Base-by-base conservation (phyloP, 1,140 invertebrate species). In the Chironomus striatipennis region DNA sequence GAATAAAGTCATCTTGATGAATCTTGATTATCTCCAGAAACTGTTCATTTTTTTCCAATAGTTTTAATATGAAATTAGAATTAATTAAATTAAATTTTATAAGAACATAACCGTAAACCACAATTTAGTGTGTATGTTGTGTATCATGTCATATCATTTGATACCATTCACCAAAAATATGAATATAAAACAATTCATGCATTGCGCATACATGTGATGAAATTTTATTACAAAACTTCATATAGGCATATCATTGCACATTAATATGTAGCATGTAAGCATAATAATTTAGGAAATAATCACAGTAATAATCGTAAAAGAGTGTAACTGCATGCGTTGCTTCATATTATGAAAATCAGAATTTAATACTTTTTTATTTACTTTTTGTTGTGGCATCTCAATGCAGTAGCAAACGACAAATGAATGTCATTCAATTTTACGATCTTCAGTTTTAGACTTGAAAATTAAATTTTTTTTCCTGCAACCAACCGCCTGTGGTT, bases 261-360 rank as follows among this genome's bases (percentile, higher is more conserved):
- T n/a, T 57, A 57, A n/a, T 57, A 57, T 57, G 47, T 57, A 57
- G n/a, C 47, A 57, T 57, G 47, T 57, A 57, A n/a, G 47, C 47
- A 57, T 57, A 57, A 57, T 57, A 57, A 57, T 57, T 57, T 57
- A n/a, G 12, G 47, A 57, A 70, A 70, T 70, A 70, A 70, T 70
- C 65, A 70, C 20, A 70, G 65, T 70, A 18, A 70, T 70, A 70
- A 70, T 70, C 65, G 65, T 70, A 70, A 70, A 70, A 57, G 47
- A 57, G 18, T 57, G 47, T 18, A 70, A 70, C 65, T 34, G 65
- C 65, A 70, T 70, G 65, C 65, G 18, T 21, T 20, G 65, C 65
- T 9, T 57, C 65, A 70, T 17, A 70, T 34, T 18, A 70, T 70
- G 65, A 70, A 18, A 70, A 70, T 70, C 20, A 70, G 18, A 20